These are phyloP conservation scores for Notothenia coriiceps DNA, from an alignment of 2,113 vertebrate genomes.

Conservation along the genomic window DNA sequence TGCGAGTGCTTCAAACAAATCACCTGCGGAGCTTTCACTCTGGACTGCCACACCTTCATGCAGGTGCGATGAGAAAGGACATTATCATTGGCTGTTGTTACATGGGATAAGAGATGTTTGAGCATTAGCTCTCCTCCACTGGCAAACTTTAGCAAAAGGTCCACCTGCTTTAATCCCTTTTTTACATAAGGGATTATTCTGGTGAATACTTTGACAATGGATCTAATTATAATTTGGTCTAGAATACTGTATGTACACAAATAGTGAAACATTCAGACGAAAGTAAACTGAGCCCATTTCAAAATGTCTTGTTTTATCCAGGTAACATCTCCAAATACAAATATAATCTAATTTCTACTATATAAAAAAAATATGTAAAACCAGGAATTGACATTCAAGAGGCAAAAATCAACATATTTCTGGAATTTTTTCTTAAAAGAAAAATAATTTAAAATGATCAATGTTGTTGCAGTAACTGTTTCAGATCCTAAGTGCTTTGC, in stretches of 20 bases:
- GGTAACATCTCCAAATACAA: background rate
- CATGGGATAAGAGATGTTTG: background rate
- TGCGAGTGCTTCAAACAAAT: slow-evolving; percentile 94
- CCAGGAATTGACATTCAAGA: too few species aligned
- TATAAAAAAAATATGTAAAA: too few species aligned
- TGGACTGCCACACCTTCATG: slow-evolving; percentile 94
- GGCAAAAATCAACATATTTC: too few species aligned
- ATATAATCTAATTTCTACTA: background rate
- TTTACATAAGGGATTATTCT: background rate
- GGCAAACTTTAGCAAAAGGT: background rate
- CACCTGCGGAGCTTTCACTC: slow-evolving; percentile 88
- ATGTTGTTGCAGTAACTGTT: background rate
- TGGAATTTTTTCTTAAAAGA: too few species aligned
- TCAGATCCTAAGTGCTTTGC: background rate
- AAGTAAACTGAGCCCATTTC: background rate
- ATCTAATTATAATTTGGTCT: background rate
- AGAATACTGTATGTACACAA: background rate
- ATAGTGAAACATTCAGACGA: background rate
- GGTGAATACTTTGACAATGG: background rate
- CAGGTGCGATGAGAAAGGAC: slow-evolving; percentile 81
- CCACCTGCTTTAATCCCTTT: background rate
- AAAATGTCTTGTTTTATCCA: background rate
- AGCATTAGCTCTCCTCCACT: background rate
- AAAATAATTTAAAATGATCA: background rate
- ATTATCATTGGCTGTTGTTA: background rate